Conservation (phyloP, 2,888 invertebrate species). For the Pinctada fucata region DNA sequence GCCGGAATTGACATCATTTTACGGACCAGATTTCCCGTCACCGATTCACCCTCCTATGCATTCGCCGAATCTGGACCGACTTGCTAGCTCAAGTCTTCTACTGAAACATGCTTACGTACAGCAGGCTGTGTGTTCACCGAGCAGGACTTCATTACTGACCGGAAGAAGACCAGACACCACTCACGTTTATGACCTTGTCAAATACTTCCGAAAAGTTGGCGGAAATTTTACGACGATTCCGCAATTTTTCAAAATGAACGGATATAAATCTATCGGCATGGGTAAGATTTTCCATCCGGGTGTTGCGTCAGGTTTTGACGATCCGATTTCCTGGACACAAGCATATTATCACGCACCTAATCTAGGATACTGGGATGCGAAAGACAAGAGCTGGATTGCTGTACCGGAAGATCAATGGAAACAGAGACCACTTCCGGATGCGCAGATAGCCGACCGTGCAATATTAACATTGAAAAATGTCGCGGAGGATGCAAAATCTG, state of each 20-base stretch:
- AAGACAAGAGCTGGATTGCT: constrained; percentile 51
- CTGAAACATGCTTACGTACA: constrained; percentile 83
- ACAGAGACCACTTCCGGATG: constrained; percentile 64
- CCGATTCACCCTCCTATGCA: constrained; percentile 80
- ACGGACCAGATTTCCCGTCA: constrained; percentile 42
- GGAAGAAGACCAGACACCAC: constrained; percentile 58
- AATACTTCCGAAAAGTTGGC: constrained; percentile 48
- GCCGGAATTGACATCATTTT: constrained; percentile 40
- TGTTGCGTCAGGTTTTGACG: constrained; percentile 41
- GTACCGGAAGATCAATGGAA: constrained; percentile 42
- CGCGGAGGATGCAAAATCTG: not conserved
- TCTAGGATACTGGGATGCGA: not conserved
- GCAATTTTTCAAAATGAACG: constrained; percentile 51
- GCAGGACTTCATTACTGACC: constrained; percentile 73
- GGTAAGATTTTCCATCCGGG: constrained; percentile 41
- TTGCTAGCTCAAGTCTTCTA: constrained; percentile 82
- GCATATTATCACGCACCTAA: constrained; percentile 45
- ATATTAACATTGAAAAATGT: not conserved
- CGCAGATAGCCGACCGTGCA: constrained; percentile 2
- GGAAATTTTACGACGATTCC: constrained; percentile 56
- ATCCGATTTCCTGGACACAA: constrained; percentile 60
- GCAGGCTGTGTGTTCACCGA: constrained; percentile 93
- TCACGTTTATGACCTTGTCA: constrained; percentile 45
- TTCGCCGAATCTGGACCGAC: constrained; percentile 85
- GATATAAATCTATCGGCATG: constrained; percentile 34